phyloP scores from a whole-genome alignment of 2,113 vertebrate species.

The Myotis yumanensis region DNA sequence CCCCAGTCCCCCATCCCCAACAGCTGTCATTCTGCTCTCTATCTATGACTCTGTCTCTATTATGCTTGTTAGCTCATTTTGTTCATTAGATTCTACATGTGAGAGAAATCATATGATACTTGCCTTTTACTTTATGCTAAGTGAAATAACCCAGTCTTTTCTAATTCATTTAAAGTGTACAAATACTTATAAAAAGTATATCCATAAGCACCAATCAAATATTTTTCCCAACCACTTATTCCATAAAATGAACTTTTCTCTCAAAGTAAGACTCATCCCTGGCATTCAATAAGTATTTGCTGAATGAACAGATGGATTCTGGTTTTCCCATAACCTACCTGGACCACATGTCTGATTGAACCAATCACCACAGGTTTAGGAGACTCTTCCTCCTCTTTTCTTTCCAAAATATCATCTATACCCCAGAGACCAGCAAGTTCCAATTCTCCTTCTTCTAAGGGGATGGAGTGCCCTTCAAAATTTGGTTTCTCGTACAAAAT shows the following conservation, averaged over 20 bases:
- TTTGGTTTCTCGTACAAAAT: slow-evolving; percentile 95
- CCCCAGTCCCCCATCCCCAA: not conserved
- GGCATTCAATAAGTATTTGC: not conserved
- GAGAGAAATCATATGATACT: not conserved
- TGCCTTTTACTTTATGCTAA: not conserved
- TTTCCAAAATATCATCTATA: slow-evolving; percentile 79
- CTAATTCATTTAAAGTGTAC: not conserved
- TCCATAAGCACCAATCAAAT: not conserved
- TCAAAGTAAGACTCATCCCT: slow-evolving; percentile 10
- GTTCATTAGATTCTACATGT: not conserved
- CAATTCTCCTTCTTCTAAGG: slow-evolving; percentile 93
- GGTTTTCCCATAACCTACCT: slow-evolving; percentile 84
- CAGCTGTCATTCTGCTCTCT: not conserved
- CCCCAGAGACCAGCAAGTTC: slow-evolving; percentile 92
- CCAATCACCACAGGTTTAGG: slow-evolving; percentile 89
- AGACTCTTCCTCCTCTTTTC: slow-evolving; percentile 75
- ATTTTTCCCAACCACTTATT: not conserved
- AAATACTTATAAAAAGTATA: slow-evolving; percentile 14
- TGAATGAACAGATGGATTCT: not conserved
- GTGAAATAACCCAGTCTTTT: not conserved
- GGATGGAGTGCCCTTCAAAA: slow-evolving; percentile 92
- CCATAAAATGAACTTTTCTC: slow-evolving; percentile 17
- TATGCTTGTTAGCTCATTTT: not conserved
- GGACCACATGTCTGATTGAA: slow-evolving; percentile 92
- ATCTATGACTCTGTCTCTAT: not conserved